Conservation (phyloP, 2,797 vertebrate species). For the Halcyon leucocephala region DNA sequence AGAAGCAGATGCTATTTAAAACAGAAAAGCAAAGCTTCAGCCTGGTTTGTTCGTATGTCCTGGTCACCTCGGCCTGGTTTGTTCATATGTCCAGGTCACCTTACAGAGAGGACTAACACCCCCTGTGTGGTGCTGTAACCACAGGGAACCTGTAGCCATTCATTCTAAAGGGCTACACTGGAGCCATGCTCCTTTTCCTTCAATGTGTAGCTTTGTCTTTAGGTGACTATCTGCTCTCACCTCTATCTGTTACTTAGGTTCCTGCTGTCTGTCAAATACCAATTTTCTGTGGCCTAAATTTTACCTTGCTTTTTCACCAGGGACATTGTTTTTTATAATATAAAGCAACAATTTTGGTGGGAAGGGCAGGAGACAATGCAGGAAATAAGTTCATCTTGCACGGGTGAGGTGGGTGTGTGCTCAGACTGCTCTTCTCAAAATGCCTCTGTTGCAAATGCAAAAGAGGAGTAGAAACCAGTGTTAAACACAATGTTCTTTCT, state of each 20-base stretch:
- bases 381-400: not conserved
- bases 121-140: not conserved
- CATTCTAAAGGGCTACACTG: not conserved
- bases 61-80: not conserved
- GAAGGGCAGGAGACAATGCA: not conserved
- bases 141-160: not conserved
- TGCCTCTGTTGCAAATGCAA: not conserved
- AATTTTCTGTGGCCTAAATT: not conserved
- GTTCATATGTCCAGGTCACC: not conserved
- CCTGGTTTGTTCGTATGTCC: not conserved
- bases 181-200: not conserved
- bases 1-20: constrained; percentile 12
- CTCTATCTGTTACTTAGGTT: not conserved
- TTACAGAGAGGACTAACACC: not conserved
- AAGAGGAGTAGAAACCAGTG: not conserved
- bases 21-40: not conserved
- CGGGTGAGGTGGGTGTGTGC: not conserved
- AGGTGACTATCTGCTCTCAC: not conserved
- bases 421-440: not conserved
- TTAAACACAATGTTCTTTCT: not conserved
- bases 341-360: not conserved
- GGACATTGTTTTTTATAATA: not conserved
- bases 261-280: not conserved
- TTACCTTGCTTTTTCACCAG: accelerated
- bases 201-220: not conserved